Percentiles rank a stretch among this genome's conserved stretches.
These are phyloP conservation scores for Grammomys dolichurus DNA, from an alignment of 2,113 vertebrate species.

Conservation along the genomic window DNA sequence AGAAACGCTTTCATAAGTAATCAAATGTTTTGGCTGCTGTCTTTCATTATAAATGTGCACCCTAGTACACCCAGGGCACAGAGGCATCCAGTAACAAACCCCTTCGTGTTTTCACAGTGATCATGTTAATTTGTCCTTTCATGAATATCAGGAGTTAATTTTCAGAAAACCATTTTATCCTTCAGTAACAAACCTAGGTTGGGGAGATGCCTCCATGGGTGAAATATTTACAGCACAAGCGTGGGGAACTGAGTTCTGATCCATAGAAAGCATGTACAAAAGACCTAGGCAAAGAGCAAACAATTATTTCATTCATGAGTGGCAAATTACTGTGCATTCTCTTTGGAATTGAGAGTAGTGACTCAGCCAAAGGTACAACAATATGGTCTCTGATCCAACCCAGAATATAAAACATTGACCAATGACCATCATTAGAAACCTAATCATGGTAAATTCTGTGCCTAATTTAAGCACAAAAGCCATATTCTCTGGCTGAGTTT, in stretches of 20 bases:
- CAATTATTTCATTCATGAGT: neutral
- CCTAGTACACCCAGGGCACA: too few relatives aligned
- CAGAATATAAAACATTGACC: neutral
- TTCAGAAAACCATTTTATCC: neutral
- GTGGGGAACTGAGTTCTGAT: neutral
- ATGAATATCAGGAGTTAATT: neutral
- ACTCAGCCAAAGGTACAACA: neutral
- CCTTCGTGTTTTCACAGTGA: neutral
- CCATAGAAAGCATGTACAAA: neutral
- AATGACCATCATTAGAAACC: neutral
- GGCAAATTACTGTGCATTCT: neutral
- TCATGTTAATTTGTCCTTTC: neutral
- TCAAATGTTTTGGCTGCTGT: neutral
- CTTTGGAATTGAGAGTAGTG: neutral
- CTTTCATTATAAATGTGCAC: neutral
- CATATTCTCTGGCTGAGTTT: neutral
- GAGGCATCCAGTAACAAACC: rapidly evolving
- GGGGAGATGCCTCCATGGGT: neutral
- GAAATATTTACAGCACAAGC: neutral
- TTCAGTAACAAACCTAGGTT: neutral
- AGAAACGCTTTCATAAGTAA: neutral
- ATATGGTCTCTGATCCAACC: neutral
- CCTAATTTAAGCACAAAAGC: neutral
- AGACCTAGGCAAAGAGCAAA: neutral
- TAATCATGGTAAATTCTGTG: neutral